Percentiles rank a stretch among this genome's conserved stretches.
Evolutionary conservation across 2,888 invertebrate genomes (phyloP).

Genomic region (Ypsolopha sequella): DNA sequence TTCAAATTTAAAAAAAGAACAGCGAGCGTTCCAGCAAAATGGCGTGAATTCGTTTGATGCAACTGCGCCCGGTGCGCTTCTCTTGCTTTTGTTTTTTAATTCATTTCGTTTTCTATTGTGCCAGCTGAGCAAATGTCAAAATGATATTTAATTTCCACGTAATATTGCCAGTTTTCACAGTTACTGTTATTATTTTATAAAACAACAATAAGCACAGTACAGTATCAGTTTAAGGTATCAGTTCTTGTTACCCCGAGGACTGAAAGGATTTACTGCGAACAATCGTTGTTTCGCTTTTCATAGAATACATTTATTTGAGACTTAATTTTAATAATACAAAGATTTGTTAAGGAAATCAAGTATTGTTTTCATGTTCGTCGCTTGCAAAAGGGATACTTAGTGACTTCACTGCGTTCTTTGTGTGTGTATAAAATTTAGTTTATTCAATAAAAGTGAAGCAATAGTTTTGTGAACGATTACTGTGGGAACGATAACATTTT

Average conservation of each 20-base stretch:
- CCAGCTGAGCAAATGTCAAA: neutral
- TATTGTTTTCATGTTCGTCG: neutral
- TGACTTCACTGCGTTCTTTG: no score
- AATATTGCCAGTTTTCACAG: neutral
- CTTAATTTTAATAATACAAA: neutral
- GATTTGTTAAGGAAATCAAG: slow-evolving; percentile 3
- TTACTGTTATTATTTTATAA: slow-evolving; percentile 15
- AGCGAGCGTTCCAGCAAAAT: slow-evolving; percentile 1
- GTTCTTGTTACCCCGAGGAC: slow-evolving; percentile 21
- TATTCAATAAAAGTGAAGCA: no score
- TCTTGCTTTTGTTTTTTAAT: neutral
- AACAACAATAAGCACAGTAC: slow-evolving; percentile 20
- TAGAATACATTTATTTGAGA: neutral
- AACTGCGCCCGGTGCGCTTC: slow-evolving; percentile 4
- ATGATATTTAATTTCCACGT: neutral
- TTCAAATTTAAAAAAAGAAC: slow-evolving; percentile 26
- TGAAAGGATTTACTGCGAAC: slow-evolving; percentile 13
- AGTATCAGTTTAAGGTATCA: slow-evolving; percentile 19
- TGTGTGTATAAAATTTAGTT: no score
- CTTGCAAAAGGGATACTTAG: neutral
- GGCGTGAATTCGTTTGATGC: slow-evolving; percentile 13
- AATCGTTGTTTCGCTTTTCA: slow-evolving; percentile 15
- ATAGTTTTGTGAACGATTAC: no score
- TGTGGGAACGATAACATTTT: no score
- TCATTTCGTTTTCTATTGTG: slow-evolving; percentile 4